phyloP scores from a whole-genome alignment of 2,797 vertebrate species.

The Sandelia bainsii region DNA sequence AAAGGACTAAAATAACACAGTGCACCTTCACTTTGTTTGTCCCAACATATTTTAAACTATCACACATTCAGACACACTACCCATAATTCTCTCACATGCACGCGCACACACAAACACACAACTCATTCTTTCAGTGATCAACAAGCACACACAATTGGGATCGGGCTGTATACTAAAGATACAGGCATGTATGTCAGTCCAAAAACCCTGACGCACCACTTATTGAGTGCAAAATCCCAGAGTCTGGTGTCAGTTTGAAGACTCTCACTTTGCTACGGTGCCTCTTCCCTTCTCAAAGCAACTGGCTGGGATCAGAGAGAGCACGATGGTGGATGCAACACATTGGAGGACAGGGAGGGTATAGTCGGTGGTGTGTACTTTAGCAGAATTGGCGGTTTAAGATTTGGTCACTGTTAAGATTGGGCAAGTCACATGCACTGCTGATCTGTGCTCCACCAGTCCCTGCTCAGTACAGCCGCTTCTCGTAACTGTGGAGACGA shows the following conservation, averaged over 20 bases:
- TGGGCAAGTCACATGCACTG: constrained; percentile 56
- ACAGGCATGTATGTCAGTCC: constrained; percentile 38
- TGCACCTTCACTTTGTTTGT: constrained; percentile 54
- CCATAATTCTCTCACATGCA: background rate
- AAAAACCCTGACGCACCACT: constrained; percentile 75
- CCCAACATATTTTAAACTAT: constrained; percentile 21
- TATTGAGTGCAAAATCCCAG: constrained; percentile 72
- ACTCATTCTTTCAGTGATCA: constrained; percentile 25
- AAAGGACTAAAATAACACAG: constrained; percentile 27
- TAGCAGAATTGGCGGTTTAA: constrained; percentile 70
- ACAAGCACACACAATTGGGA: constrained; percentile 23
- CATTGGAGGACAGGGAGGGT: constrained; percentile 42
- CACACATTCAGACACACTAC: background rate
- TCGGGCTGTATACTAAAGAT: constrained; percentile 51
- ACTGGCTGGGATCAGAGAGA: constrained; percentile 35
- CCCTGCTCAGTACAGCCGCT: constrained; percentile 90
- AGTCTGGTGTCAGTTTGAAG: constrained; percentile 44
- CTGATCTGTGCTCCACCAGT: constrained; percentile 40
- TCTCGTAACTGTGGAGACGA: constrained; percentile 88
- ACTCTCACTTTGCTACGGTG: constrained; percentile 38
- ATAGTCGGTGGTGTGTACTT: constrained; percentile 43
- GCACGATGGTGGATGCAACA: constrained; percentile 28
- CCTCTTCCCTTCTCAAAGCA: constrained; percentile 27
- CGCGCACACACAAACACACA: background rate
- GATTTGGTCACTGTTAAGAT: constrained; percentile 79